Base-by-base conservation (phyloP, 2,113 vertebrate genomes). In the Nothobranchius kuhntae region DNA sequence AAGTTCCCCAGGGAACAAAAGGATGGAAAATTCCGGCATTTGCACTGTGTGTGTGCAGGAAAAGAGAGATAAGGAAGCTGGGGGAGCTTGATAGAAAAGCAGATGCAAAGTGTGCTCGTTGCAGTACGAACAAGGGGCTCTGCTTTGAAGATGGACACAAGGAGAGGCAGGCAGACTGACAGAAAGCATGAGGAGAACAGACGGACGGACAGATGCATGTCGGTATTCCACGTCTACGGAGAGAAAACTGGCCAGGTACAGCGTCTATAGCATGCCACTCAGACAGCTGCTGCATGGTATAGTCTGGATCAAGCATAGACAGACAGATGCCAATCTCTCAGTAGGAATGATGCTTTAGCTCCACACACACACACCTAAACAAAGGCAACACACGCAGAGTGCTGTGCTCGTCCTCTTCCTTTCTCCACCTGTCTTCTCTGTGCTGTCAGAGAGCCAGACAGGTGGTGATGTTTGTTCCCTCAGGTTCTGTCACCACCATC, bases 381-480 rank as follows among this genome's bases (percentile, higher is more conserved):
- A 58, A 7, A 9, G 63, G 52, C 51, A 40, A 58, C 59, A 56
- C 54, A 36, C n/a, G 63, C 52, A 68, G 59, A 45, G 54, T 26
- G 48, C 72, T 83, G 56, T 15, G 50, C 68, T 83, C 55, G n/a
- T 69, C 72, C 66, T 54, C 77, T 71, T 72, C 72, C 69, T 67
- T 58, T 75, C 78, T 82, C 77, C 78, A 85, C 89, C 83, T 82
- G 82, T 91, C 90, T 88, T 87, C 88, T 87, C 88, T 72, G 81
- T 66, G 83, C 86, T 90, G 88, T 91, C 91, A 92, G 73, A 50
- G 66, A 83, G 81, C 81, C 77, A 84, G 87, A 87, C 88, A 84
- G 81, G 67, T 78, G 86, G 81, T 78, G 90, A 89, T 87, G 82
- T 81, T 81, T 85, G 77, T 64, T 87, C 89, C 89, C 89, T 73